Evolutionary conservation across 2,888 invertebrate species (phyloP).

Genomic region (Nomada hirtipes): DNA sequence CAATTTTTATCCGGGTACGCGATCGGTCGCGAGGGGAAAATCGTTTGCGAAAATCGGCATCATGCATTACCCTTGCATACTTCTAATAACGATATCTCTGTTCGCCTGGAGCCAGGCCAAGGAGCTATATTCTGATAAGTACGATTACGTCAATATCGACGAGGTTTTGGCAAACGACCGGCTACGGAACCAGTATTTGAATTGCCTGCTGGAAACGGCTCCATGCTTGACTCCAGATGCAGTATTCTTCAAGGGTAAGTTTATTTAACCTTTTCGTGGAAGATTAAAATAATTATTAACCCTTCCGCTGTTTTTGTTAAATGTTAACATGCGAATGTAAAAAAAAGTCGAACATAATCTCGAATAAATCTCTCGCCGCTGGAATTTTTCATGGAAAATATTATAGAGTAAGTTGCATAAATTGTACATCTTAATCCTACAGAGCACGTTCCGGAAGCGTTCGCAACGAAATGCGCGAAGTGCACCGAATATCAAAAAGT

Average conservation of each 20-base stretch:
- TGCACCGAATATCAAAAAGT: constrained; percentile 33
- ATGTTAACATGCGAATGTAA: neutral
- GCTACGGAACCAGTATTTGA: constrained; percentile 29
- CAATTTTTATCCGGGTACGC: too few species aligned
- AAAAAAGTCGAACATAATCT: neutral
- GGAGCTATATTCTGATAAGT: constrained; percentile 32
- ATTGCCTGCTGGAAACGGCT: constrained; percentile 21
- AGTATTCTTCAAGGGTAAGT: constrained; percentile 28
- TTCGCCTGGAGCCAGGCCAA: neutral
- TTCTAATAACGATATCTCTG: neutral
- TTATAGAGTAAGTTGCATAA: neutral
- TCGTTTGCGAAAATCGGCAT: neutral
- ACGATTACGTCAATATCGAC: constrained; percentile 29
- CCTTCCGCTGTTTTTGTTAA: too few species aligned
- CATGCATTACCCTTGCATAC: constrained; percentile 4
- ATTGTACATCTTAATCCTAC: neutral
- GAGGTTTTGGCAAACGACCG: constrained; percentile 21
- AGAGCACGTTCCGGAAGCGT: constrained; percentile 16
- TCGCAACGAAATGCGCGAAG: constrained; percentile 32
- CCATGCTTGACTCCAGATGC: constrained; percentile 26
- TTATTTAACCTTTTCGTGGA: neutral
- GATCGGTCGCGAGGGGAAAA: neutral
- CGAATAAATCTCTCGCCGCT: neutral
- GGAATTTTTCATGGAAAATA: neutral
- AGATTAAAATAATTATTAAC: too few species aligned